Evolutionary conservation across 2,888 invertebrate species (phyloP).

Genomic region (Cosmia pyralina): DNA sequence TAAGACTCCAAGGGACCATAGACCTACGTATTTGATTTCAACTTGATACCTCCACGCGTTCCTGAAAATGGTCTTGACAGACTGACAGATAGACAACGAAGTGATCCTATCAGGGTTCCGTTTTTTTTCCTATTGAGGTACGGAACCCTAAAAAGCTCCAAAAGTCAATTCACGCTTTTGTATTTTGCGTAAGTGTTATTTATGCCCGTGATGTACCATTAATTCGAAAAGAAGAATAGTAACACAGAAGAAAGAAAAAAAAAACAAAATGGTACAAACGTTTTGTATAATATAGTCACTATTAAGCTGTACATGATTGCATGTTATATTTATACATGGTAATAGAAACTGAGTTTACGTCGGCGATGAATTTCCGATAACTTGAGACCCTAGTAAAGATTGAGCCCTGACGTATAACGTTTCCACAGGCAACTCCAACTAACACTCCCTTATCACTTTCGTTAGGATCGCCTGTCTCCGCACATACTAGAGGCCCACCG

Average conservation of each 20-base stretch:
- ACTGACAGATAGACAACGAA: no score
- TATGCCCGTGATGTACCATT: no score
- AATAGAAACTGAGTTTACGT: background rate
- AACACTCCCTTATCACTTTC: constrained; percentile 70
- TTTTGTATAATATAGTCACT: constrained; percentile 31
- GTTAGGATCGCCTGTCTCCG: constrained; percentile 68
- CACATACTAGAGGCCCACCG: constrained; percentile 81
- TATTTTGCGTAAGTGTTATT: no score
- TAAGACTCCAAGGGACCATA: no score
- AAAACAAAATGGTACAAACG: constrained; percentile 39
- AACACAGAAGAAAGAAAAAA: constrained; percentile 28
- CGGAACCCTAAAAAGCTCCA: no score
- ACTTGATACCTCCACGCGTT: no score
- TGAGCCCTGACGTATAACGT: constrained; percentile 21
- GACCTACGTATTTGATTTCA: no score
- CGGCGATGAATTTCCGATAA: constrained; percentile 51
- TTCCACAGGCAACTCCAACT: constrained; percentile 70
- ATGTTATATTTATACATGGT: constrained; percentile 13
- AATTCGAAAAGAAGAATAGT: no score
- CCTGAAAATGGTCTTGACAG: no score
- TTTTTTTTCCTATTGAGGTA: no score
- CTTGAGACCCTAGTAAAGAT: constrained; percentile 73
- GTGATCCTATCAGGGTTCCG: no score
- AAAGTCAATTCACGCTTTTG: no score
- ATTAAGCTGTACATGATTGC: constrained; percentile 8